Conservation (phyloP, 2,113 vertebrate species). For the Phaethon lepturus region DNA sequence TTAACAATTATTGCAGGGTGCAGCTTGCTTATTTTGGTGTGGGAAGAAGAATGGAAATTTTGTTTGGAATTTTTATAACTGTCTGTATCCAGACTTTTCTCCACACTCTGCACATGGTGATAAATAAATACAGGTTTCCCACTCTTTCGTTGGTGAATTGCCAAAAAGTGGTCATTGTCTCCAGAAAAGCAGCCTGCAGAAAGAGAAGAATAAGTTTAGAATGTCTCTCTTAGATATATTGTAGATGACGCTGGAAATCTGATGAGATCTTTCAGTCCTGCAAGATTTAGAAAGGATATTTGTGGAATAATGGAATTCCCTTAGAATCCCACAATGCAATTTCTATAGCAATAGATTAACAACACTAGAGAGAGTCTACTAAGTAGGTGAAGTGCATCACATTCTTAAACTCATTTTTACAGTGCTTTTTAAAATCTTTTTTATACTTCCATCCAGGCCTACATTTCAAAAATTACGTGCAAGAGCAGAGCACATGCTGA, state of each 20-base stretch:
- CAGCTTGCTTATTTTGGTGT: slow-evolving; percentile 65
- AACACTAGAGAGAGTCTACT: neutral
- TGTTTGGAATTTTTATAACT: slow-evolving; percentile 71
- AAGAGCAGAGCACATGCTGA: neutral
- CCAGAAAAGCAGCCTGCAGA: slow-evolving; percentile 78
- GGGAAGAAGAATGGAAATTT: slow-evolving; percentile 56
- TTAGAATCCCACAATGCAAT: neutral
- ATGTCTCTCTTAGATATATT: neutral
- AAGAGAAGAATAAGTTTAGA: slow-evolving; percentile 39
- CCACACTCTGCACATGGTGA: slow-evolving; percentile 72
- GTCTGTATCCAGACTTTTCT: slow-evolving; percentile 77
- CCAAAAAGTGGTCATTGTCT: slow-evolving; percentile 75
- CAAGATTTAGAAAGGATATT: neutral
- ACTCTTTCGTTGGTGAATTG: slow-evolving; percentile 71
- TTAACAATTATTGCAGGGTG: slow-evolving; percentile 73
- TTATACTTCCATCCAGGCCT: neutral
- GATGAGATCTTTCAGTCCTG: neutral
- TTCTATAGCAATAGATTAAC: neutral
- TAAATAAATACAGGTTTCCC: slow-evolving; percentile 79
- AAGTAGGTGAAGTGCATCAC: neutral
- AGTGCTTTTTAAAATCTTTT: neutral
- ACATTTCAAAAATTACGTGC: neutral
- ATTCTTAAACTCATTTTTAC: neutral
- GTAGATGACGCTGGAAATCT: neutral
- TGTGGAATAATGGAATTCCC: neutral